These are phyloP conservation scores for Bos taurus DNA, from an alignment of 2,113 vertebrate species.

Conservation along the genomic window DNA sequence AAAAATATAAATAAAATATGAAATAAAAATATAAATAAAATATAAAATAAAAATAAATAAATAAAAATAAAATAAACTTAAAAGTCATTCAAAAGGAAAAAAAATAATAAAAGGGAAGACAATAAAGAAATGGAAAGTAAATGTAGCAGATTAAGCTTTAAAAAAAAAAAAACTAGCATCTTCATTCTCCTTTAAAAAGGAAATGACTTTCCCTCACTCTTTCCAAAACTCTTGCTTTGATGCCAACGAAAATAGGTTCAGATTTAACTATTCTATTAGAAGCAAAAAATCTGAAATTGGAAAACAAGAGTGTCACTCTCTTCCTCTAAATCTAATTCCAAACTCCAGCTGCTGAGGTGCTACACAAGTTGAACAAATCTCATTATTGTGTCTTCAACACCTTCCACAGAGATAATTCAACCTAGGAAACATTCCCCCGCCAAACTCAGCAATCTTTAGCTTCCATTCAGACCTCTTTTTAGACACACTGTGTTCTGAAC, in stretches of 20 bases:
- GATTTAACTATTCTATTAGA: not conserved
- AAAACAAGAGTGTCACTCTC: not conserved
- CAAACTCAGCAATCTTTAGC: not conserved
- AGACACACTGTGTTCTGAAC: not conserved
- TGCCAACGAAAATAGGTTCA: not conserved
- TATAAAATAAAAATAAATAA: no score
- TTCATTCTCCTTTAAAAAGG: slow-evolving; percentile 1
- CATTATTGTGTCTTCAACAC: not conserved
- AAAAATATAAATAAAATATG: no score
- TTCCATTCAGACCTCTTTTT: not conserved
- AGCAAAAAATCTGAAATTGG: not conserved
- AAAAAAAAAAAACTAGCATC: not conserved
- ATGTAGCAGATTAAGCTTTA: no score
- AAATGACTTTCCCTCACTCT: not conserved
- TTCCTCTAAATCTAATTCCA: not conserved
- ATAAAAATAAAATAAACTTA: no score
- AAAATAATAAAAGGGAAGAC: no score
- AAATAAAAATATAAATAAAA: no score
- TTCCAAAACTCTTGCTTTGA: not conserved
- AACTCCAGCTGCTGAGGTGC: not conserved
- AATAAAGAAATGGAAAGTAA: no score
- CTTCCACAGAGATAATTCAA: not conserved
- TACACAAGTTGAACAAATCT: not conserved
- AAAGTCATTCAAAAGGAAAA: no score
- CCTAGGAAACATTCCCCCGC: not conserved